Evolutionary conservation across 2,113 vertebrate genomes (phyloP), one percentile per base, ranked within the genome.

Genomic region (Sebastes schlegelii): DNA sequence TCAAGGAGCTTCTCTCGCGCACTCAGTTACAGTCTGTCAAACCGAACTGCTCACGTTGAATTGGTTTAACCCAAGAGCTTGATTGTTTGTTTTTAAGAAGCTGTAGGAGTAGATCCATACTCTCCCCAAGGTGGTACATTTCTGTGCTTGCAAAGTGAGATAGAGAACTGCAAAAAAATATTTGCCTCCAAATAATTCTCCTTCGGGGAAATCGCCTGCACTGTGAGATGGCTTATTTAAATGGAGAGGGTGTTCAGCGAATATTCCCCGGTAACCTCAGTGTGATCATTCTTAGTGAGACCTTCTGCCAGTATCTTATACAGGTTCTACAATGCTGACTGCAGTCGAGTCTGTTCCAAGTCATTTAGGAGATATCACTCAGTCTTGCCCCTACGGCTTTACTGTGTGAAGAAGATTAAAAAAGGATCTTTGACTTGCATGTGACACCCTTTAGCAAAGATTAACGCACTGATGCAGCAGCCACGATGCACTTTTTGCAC

Each of bases 131-230:
- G 74, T 79, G 58, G 67, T 74, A 23, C 3, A 74, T 86, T 83
- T 81, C 68, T 72, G 57, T 49, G 88, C 87, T 34, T 89, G 84
- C 79, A 92, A 93, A 91, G 83, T 88, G 76, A 92, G 85, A 91
- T 77, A 63, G 78, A 93, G 87, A 86, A 84, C 80, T 89, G 77
- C 66, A 65, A 54, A 82, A 85, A 61, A 58, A 78, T 80, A 90
- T 87, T 89, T 89, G 48, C 75, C 74, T 86, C 58, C 52, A 84
- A 92, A 92, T 84, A 79, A 84, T 75, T 85, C 84, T 89, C 83
- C 75, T 77, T 74, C 60, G 48, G 86, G 85, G 85, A 86, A 83
- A 76, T 86, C 43, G 68, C 57, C 74, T 83, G 51, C 67, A 49
- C 82, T 67, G 71, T 46, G 71, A 91, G 84, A 81, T 72, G 82